Base-by-base conservation (phyloP, 2,113 vertebrate species). In the Caranx ignobilis region DNA sequence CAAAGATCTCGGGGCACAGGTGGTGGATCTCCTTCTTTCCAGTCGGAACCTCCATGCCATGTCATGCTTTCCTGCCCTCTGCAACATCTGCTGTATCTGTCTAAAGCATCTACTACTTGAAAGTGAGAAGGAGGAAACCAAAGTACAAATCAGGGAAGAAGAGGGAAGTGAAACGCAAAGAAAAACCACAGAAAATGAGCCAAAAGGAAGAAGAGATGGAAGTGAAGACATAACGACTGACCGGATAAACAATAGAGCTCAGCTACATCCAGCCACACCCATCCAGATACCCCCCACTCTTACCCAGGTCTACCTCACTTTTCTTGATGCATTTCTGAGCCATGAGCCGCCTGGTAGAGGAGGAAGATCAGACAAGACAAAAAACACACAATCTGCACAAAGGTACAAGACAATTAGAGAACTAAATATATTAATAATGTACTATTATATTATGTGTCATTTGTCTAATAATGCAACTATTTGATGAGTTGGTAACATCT, bases 291-390 rank as follows among this genome's bases (percentile, higher is more conserved):
- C 96, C 41, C 77, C 93, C 59, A 97, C 96, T 0, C 88, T 95
- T 71, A 97, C 96, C 0, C 96, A 97, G 81, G 93, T 96, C 82
- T 99, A 97, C 60, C 81, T 97, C 66, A 94, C 95, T 68, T 95
- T 96, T 92, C 83, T 98, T 2, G 78, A 83, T 5, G 86, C 95
- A 1, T 96, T 95, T 82, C 87, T 95, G 8, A 91, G 65, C 50
- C 90, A 21, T 0, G 68, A 89, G 8, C 18, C 32, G 8, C 18
- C 32, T 41, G 48, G 7, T 2, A 31, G 52, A 75, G 60, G 41
- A 56, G 7, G 47, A 56, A 18, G 11, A 55, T 21, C 5, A 7
- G 21, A 48, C 19, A 4, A 2, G 6, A 7, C 47, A 56, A 39
- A 74, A 18, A 48, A 61, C 19, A 45, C 48, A 32, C 39, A 15